Percentiles rank a stretch among this genome's conserved stretches.
Evolutionary conservation across 2,113 vertebrate species (phyloP).

Genomic region (Dascyllus trimaculatus): DNA sequence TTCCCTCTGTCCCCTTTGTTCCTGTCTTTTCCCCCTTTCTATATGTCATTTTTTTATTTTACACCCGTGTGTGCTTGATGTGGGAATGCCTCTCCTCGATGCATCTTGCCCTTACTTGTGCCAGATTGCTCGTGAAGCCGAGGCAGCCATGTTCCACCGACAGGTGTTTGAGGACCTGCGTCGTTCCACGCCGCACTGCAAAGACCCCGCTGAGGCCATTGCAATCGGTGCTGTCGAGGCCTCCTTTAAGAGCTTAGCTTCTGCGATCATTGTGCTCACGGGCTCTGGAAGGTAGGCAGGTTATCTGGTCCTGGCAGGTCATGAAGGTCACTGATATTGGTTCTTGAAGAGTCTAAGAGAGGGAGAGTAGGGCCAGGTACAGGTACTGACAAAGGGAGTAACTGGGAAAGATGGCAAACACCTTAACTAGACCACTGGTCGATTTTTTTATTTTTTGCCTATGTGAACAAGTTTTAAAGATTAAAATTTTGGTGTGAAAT

Average conservation of each 20-base stretch:
- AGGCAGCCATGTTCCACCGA: slow-evolving; percentile 98
- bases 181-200: slow-evolving; percentile 89
- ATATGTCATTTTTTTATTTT: background rate
- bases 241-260: slow-evolving; percentile 96
- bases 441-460: background rate
- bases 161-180: slow-evolving; percentile 99
- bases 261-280: slow-evolving; percentile 96
- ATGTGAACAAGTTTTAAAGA: background rate
- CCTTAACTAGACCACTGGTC: slow-evolving; percentile 33
- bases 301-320: slow-evolving; percentile 24
- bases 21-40: background rate
- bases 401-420: slow-evolving; percentile 55
- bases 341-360: slow-evolving; percentile 12
- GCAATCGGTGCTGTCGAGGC: slow-evolving; percentile 96
- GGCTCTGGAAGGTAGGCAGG: slow-evolving; percentile 97
- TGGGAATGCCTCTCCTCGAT: slow-evolving; percentile 50
- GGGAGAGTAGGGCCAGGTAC: slow-evolving; percentile 78
- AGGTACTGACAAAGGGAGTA: slow-evolving; percentile 51
- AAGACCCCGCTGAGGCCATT: slow-evolving; percentile 93
- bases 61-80: slow-evolving; percentile 21
- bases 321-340: slow-evolving; percentile 1
- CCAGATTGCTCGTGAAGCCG: slow-evolving; percentile 98
- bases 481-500: background rate
- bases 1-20: background rate
- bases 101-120: slow-evolving; percentile 62